Percentiles rank a stretch among this genome's conserved stretches.
phyloP scores from a whole-genome alignment of 2,797 vertebrate species.

The Myoxocephalus aenaeus region DNA sequence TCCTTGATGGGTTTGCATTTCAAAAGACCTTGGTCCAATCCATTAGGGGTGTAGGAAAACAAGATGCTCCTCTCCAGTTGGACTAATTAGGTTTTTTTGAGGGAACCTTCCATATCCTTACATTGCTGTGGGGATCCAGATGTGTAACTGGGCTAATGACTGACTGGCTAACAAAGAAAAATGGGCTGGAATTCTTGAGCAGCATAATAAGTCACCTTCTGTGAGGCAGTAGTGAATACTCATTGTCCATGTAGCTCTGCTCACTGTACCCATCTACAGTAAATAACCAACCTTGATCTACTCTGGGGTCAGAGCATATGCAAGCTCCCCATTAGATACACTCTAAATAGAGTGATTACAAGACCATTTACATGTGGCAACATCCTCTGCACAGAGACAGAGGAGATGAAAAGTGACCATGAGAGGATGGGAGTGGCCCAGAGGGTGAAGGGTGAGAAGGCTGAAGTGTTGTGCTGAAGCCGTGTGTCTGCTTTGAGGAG shows the following conservation, averaged over 20 bases:
- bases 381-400: conserved; percentile 46
- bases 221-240: conserved; percentile 49
- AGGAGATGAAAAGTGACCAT: conserved; percentile 78
- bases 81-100: conserved; percentile 80
- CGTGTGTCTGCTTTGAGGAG: conserved; percentile 78
- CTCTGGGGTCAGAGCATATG: conserved; percentile 61
- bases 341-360: conserved; percentile 68
- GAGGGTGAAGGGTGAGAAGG: conserved; percentile 79
- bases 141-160: conserved; percentile 87
- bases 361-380: conserved; percentile 69
- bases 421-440: conserved; percentile 77
- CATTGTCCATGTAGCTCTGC: conserved; percentile 57
- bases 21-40: conserved; percentile 84
- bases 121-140: conserved; percentile 84
- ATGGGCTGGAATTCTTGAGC: conserved; percentile 78
- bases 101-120: conserved; percentile 80
- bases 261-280: conserved; percentile 34
- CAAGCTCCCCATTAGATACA: conserved; percentile 52
- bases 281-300: conserved; percentile 48
- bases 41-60: conserved; percentile 82
- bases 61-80: conserved; percentile 82
- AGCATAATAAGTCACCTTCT: conserved; percentile 79
- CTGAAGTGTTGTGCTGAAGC: conserved; percentile 69
- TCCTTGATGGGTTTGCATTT: conserved; percentile 84
- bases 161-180: conserved; percentile 86